Evolutionary conservation across 53 echinoderm and acorn worm species (phyloP), one percentile per base, ranked within the genome.

Genomic region (Luidia sarsii): DNA sequence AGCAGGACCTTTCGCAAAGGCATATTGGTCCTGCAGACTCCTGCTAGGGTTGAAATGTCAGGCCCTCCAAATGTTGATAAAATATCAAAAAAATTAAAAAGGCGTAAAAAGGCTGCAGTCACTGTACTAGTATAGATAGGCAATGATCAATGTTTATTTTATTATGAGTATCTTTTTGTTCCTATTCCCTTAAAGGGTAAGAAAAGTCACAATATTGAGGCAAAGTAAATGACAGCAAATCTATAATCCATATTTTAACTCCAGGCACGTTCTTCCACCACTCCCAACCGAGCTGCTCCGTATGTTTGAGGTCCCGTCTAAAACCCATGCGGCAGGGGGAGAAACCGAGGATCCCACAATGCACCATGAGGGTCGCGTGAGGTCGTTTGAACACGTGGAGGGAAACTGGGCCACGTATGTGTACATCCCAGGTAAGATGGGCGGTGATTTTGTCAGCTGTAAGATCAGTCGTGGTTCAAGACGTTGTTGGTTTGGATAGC

Each of bases 331-430:
- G n/a, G 20, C 32, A 45, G 56, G 23, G 41, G 71, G 52, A 71
- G 74, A 57, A 16, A 3, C 30, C 1, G 20, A 39, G 4, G 70
- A 60, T 39, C 21, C 70, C 59, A 43, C 33, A 23, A 50, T 50
- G 38, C 70, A 79, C 27, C 94, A 95, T 66, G 74, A 87, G 43
- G 95, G 95, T 13, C 81, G 90, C 60, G 50, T 90, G 15, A 73
- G 95, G 33, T 87, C 90, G 51, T 95, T 95, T 85, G 80, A 85
- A 15, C 95, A 95, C 71, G 91, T 89, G 16, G 72, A 83, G 37
- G 95, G 95, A 5, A 95, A 85, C 51, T 95, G 95, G 95, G 95
- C 95, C 19, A 95, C 95, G 31, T 95, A 68, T 82, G 90, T 92
- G 16, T 92, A 87, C 60, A 80, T 92, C 34, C 84, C 84, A 82